Evolutionary conservation across 2,113 vertebrate genomes (phyloP), one percentile per base, ranked within the genome.

Genomic region (Cromileptes altivelis): DNA sequence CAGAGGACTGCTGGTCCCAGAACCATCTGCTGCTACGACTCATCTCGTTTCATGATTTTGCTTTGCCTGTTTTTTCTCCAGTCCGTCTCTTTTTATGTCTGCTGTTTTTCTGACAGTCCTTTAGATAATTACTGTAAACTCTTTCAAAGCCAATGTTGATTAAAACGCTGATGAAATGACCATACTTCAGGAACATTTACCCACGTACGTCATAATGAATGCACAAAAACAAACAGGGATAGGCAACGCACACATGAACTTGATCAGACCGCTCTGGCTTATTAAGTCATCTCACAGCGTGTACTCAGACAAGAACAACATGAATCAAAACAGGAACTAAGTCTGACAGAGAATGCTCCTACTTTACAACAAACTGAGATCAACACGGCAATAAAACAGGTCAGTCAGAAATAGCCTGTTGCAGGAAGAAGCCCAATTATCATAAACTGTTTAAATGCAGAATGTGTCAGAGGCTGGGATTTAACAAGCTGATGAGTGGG

Each of bases 401-500:
- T 69, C 76, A 78, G 57, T 30, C 21, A 25, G 58, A 64, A 84
- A 18, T 47, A 45, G 61, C 70, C 49, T 40, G 71, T 68, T 40
- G 49, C 77, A 79, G 57, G 70, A 68, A 47, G 78, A 76, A 65
- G 45, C 21, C 56, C 62, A 25, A 87, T 92, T 84, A 87, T 70
- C 80, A 89, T 78, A 61, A 82, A 80, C 21, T 63, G 78, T 81
- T 89, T 74, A 55, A 80, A 91, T 70, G 81, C 81, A 85, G 53
- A 82, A 79, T 49, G 40, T 85, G 88, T 77, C 63, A 75, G 57
- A 64, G 78, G 65, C 56, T 53, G 65, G 79, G 83, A 87, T 83
- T 86, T 81, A 90, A 88, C 81, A 86, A 89, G 85, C 85, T 85
- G 87, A 91, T 88, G 83, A 91, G 81, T 71, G 33, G 52, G 53